phyloP scores from a whole-genome alignment of 2,797 vertebrate genomes.

The Threskiornis aethiopicus region DNA sequence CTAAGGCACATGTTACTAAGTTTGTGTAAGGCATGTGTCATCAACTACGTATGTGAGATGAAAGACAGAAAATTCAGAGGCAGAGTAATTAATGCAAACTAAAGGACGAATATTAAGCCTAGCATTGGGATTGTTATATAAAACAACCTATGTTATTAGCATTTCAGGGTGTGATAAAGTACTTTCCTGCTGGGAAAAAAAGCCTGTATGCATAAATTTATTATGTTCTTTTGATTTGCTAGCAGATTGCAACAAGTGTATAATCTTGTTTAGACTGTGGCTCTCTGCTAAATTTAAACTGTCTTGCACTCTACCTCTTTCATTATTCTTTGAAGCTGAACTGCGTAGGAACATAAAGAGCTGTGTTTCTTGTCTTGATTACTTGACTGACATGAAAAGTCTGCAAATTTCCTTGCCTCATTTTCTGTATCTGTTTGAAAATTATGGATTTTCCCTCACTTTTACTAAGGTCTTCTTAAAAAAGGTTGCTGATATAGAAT shows the following conservation, averaged over 20 bases:
- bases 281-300: neutral
- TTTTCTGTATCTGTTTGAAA: neutral
- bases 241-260: neutral
- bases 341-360: neutral
- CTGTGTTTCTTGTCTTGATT: neutral
- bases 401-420: neutral
- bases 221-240: neutral
- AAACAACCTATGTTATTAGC: neutral
- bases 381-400: neutral
- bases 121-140: neutral
- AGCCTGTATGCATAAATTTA: neutral
- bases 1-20: neutral
- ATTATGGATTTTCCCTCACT: neutral
- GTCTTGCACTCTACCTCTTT: neutral
- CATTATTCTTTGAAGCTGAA: neutral
- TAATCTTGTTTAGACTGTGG: neutral
- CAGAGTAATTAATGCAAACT: neutral
- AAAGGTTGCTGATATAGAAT: neutral
- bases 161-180: neutral
- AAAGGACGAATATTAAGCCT: neutral
- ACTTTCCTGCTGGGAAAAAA: neutral
- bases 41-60: neutral
- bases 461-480: neutral
- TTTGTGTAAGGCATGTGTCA: neutral
- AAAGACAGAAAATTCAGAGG: neutral